Conservation (phyloP, 2,797 vertebrate genomes). For the Cyclopterus lumpus region DNA sequence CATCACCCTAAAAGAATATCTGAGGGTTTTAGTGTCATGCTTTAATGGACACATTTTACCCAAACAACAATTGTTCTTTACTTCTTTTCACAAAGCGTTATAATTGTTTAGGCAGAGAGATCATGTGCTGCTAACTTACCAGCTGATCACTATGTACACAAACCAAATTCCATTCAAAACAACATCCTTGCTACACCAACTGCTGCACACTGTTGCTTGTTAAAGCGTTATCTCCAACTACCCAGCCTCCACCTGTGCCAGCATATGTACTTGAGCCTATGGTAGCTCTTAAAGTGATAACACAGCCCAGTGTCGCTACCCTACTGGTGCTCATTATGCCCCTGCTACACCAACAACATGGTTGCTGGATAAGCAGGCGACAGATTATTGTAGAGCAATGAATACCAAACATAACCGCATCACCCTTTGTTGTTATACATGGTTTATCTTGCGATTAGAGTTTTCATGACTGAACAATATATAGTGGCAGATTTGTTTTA, state of each 20-base stretch:
- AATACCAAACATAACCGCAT: constrained; percentile 44
- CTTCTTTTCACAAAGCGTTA: constrained; percentile 7
- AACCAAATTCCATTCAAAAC: constrained; percentile 37
- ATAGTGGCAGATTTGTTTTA: constrained; percentile 48
- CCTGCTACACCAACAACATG: constrained; percentile 53
- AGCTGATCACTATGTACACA: constrained; percentile 47
- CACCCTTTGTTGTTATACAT: constrained; percentile 43
- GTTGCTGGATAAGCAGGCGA: constrained; percentile 56
- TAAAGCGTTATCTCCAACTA: constrained; percentile 66
- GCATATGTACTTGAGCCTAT: constrained; percentile 62
- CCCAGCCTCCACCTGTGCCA: constrained; percentile 67
- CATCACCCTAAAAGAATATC: constrained; percentile 12
- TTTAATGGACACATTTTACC: constrained; percentile 13
- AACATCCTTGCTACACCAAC: constrained; percentile 38
- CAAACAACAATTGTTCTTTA: neutral
- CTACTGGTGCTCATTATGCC: constrained; percentile 66
- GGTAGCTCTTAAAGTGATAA: constrained; percentile 72
- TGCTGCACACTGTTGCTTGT: constrained; percentile 57
- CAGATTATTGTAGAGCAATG: constrained; percentile 46
- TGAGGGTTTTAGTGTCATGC: constrained; percentile 2
- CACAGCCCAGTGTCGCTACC: constrained; percentile 51
- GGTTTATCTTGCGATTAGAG: constrained; percentile 48
- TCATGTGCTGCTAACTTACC: constrained; percentile 40
- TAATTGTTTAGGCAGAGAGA: constrained; percentile 35
- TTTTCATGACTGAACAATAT: constrained; percentile 41